Evolutionary conservation across 2,888 invertebrate species (phyloP).

Genomic region (Eupithecia pulchellata): DNA sequence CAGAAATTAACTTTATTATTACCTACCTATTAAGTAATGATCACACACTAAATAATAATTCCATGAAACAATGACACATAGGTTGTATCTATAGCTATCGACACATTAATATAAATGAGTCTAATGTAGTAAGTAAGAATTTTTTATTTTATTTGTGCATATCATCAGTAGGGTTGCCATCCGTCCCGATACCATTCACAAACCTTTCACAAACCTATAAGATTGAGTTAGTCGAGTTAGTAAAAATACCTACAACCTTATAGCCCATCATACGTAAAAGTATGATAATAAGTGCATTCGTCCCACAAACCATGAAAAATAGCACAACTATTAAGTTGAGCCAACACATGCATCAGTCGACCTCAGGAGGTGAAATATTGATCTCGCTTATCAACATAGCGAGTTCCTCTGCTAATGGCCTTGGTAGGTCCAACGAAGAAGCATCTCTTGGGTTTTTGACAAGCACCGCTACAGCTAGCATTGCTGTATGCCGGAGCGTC

Average conservation of each 20-base stretch:
- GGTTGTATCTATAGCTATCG: not conserved
- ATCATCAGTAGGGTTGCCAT: not conserved
- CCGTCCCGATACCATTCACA: too few species aligned
- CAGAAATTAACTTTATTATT: not conserved
- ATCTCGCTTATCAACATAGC: slow-evolving; percentile 40
- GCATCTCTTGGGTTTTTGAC: slow-evolving; percentile 64
- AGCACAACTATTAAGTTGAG: slow-evolving; percentile 5
- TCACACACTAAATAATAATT: not conserved
- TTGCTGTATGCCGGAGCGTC: slow-evolving; percentile 72
- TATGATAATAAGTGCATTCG: not conserved
- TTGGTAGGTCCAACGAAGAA: slow-evolving; percentile 72
- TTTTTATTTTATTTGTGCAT: not conserved
- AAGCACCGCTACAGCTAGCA: slow-evolving; percentile 74
- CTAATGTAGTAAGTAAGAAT: not conserved
- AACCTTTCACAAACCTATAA: not conserved
- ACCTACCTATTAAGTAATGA: not conserved
- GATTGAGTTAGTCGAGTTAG: not conserved
- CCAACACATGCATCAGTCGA: slow-evolving; percentile 24
- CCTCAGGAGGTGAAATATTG: slow-evolving; percentile 22
- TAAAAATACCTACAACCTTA: not conserved
- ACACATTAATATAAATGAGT: not conserved
- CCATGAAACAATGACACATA: not conserved
- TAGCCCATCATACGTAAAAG: not conserved
- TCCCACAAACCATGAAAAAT: not conserved
- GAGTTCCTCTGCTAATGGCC: slow-evolving; percentile 68